Conservation (phyloP, 2,113 vertebrate species). For the Pteruthius melanotis region DNA sequence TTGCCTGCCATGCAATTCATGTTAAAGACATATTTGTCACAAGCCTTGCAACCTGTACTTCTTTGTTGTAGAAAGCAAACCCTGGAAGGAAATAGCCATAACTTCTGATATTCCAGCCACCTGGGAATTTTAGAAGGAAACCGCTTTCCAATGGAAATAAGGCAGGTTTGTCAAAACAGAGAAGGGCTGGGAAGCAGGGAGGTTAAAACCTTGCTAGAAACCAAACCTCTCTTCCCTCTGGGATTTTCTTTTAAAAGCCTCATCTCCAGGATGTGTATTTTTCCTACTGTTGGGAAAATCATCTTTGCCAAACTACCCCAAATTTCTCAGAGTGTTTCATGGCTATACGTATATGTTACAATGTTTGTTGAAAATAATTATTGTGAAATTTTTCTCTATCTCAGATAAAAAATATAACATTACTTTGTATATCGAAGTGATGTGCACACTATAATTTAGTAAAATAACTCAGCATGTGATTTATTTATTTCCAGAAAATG, state of each 20-base stretch:
- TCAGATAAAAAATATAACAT: not conserved
- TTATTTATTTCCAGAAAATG: not conserved
- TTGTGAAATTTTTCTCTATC: not conserved
- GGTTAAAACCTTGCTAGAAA: not conserved
- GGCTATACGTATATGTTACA: rapidly evolving
- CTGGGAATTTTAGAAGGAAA: not conserved
- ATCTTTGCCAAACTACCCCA: not conserved
- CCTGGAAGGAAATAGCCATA: not conserved
- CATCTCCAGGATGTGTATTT: not conserved
- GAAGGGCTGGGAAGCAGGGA: not conserved
- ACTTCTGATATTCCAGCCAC: not conserved
- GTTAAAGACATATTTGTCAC: not conserved
- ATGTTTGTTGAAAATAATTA: not conserved
- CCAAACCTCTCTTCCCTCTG: rapidly evolving
- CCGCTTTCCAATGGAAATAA: not conserved
- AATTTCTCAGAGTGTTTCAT: not conserved
- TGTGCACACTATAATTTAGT: not conserved
- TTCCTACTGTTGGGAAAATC: not conserved
- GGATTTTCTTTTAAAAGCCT: not conserved
- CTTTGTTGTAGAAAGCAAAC: not conserved
- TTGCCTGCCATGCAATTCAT: not conserved
- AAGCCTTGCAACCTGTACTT: not conserved
- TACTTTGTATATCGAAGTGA: not conserved
- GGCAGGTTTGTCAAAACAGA: not conserved
- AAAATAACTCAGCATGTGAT: not conserved